A percentile compares a stretch with the other conserved stretches of the same genome.
phyloP scores from a whole-genome alignment of 2,888 invertebrate genomes.

The Ophion costatus region DNA sequence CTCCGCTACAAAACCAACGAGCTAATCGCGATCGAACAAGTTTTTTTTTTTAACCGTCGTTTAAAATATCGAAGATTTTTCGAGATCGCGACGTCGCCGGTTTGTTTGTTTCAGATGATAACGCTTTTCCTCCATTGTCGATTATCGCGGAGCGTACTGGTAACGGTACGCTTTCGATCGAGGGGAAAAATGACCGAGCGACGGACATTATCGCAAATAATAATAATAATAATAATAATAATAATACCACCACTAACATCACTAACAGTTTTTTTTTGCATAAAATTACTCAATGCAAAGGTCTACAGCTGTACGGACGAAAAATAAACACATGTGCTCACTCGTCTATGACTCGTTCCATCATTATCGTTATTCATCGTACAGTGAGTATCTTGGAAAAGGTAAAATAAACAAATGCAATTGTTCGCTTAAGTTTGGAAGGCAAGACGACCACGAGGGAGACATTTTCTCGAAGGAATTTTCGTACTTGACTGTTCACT shows the following conservation, averaged over 20 bases:
- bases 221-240: no score
- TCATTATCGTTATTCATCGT: conserved; percentile 51
- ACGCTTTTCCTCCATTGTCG: conserved; percentile 33
- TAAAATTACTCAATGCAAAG: conserved; percentile 64
- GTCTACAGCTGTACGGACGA: conserved; percentile 57
- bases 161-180: conserved; percentile 24
- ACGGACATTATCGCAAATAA: not conserved
- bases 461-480: no score
- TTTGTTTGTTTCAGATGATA: conserved; percentile 11
- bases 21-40: conserved; percentile 39
- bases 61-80: not conserved
- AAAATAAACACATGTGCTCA: conserved; percentile 56
- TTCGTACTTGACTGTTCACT: no score
- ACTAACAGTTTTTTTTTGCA: conserved; percentile 36
- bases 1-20: conserved; percentile 15
- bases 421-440: conserved; percentile 58
- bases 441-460: conserved; percentile 50
- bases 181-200: conserved; percentile 11
- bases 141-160: conserved; percentile 7
- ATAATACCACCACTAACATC: no score
- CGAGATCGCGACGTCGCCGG: conserved; percentile 9
- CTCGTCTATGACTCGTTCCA: conserved; percentile 45
- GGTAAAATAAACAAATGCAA: conserved; percentile 63
- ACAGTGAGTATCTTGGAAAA: conserved; percentile 58
- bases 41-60: conserved; percentile 2